Percentiles rank a stretch among this genome's conserved stretches.
These are phyloP conservation scores for Corvus hawaiiensis DNA, from an alignment of 2,113 vertebrate species.

Conservation along the genomic window DNA sequence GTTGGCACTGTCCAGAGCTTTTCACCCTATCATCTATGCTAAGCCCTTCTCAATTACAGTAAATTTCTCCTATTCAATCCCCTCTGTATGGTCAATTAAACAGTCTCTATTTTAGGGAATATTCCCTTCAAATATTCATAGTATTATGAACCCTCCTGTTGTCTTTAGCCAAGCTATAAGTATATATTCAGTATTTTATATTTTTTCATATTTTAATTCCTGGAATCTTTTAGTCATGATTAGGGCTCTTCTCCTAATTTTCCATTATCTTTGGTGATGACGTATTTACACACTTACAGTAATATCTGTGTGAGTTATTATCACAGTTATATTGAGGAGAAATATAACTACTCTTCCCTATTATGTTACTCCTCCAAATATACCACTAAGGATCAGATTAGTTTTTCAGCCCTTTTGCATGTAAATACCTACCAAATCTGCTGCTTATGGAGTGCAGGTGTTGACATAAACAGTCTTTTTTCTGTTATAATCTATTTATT, in stretches of 20 bases:
- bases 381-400: neutral
- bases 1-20: neutral
- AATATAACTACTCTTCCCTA: neutral
- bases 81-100: neutral
- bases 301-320: neutral
- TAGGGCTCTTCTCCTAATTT: neutral
- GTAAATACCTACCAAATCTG: neutral
- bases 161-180: neutral
- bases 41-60: neutral
- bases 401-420: neutral
- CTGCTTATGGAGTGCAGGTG: neutral
- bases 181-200: neutral
- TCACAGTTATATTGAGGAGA: neutral
- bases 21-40: neutral
- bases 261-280: neutral
- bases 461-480: neutral
- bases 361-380: neutral
- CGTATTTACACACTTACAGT: neutral
- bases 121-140: neutral
- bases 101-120: neutral
- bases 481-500: neutral
- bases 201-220: neutral
- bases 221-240: neutral
- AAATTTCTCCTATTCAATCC: neutral
- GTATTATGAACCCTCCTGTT: neutral